A percentile compares a stretch with the other conserved stretches of the same genome.
Evolutionary conservation across 2,797 vertebrate species (phyloP).

Genomic region (Karalla daura): DNA sequence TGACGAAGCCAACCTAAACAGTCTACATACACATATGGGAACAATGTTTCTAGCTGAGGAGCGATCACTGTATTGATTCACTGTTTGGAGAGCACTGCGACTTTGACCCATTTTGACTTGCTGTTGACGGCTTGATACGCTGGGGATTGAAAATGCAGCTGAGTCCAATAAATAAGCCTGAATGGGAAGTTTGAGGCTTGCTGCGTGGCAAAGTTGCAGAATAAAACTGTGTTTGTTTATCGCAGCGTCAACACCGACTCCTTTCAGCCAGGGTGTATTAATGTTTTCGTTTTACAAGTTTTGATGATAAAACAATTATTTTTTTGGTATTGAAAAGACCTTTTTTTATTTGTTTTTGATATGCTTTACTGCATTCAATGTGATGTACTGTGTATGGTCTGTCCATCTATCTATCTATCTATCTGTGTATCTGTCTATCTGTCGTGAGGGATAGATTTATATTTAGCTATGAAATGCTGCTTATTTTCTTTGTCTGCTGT

Average conservation of each 20-base stretch:
- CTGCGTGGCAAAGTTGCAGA: not conserved
- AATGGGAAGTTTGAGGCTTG: not conserved
- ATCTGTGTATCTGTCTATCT: too few relatives aligned
- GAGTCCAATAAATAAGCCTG: not conserved
- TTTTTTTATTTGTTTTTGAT: too few relatives aligned
- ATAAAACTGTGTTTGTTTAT: too few relatives aligned
- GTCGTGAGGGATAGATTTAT: too few relatives aligned
- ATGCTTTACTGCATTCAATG: too few relatives aligned
- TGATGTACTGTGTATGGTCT: too few relatives aligned
- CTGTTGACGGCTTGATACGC: constrained; percentile 1
- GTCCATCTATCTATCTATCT: too few relatives aligned
- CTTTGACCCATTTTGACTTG: not conserved
- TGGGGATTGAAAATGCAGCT: not conserved
- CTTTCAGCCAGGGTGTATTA: too few relatives aligned
- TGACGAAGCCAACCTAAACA: not conserved
- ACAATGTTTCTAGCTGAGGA: not conserved
- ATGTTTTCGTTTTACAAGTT: too few relatives aligned
- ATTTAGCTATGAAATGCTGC: not conserved
- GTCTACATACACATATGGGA: not conserved
- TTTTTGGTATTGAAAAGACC: too few relatives aligned
- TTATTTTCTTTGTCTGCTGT: not conserved
- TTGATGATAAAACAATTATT: too few relatives aligned
- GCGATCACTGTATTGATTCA: not conserved
- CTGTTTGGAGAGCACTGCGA: not conserved
- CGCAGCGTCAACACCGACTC: not conserved